phyloP scores from a whole-genome alignment of 2,888 invertebrate genomes.

The Tachina fera region DNA sequence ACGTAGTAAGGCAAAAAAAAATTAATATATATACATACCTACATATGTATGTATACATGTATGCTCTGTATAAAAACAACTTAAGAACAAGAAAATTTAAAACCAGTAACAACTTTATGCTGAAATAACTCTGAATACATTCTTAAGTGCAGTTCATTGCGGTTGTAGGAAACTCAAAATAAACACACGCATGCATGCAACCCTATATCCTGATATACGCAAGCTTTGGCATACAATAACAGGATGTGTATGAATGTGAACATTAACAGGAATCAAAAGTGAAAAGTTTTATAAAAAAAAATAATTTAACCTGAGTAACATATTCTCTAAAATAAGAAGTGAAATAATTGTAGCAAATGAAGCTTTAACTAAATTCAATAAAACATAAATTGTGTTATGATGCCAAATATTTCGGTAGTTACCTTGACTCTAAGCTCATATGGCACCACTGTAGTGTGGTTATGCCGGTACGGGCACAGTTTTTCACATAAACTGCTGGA shows the following conservation, averaged over 20 bases:
- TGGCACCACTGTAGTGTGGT: no score
- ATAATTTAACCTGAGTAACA: background rate
- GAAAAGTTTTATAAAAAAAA: background rate
- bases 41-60: background rate
- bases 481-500: no score
- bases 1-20: background rate
- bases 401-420: no score
- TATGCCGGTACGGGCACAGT: no score
- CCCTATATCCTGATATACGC: background rate
- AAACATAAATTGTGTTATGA: no score
- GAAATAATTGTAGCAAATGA: no score
- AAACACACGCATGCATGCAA: background rate
- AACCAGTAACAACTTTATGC: background rate
- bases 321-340: no score
- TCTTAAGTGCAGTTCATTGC: conserved; percentile 31
- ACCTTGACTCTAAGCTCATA: no score
- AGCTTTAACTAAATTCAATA: no score
- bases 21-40: background rate
- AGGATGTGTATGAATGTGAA: background rate
- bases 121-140: background rate
- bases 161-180: background rate
- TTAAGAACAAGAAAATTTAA: conserved; percentile 22
- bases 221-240: background rate
- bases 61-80: conserved; percentile 6
- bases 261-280: background rate